Percentiles rank a stretch among this genome's conserved stretches.
These are phyloP conservation scores for Diplosoma virens DNA, from an alignment of 23 tunicate species.

Conservation along the genomic window DNA sequence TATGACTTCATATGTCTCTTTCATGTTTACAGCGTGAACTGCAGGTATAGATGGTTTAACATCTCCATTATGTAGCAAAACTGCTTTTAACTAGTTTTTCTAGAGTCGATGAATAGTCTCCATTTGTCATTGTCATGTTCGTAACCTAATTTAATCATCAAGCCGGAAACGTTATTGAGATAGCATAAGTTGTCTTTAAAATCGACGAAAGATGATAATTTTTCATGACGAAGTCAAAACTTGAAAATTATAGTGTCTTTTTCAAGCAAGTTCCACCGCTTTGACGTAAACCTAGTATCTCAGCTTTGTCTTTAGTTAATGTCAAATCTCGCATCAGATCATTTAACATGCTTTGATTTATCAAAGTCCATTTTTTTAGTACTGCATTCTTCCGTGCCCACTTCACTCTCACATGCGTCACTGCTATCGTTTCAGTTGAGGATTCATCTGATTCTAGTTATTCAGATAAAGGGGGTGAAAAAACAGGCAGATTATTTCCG, in stretches of 20 bases:
- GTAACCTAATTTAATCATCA: no score
- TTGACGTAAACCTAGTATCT: no score
- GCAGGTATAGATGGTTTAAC: background rate
- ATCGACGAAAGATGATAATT: background rate
- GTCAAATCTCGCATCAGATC: conserved; percentile 4
- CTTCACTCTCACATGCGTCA: conserved; percentile 6
- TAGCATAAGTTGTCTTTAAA: conserved; percentile 8
- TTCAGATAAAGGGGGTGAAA: conserved; percentile 12
- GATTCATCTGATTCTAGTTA: background rate
- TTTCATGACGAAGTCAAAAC: background rate
- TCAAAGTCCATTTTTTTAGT: background rate
- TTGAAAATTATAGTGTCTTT: conserved; percentile 2
- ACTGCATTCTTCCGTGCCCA: background rate
- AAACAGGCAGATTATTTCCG: background rate
- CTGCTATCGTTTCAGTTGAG: background rate
- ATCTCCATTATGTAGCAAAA: no score
- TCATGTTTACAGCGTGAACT: background rate
- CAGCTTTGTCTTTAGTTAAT: conserved; percentile 11
- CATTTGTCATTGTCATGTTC: no score
- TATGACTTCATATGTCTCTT: background rate
- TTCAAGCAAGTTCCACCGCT: no score
- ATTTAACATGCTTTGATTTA: conserved; percentile 7
- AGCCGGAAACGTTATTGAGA: no score
- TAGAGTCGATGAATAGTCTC: no score
- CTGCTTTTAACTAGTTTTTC: no score